These are phyloP conservation scores for Microplitis mediator DNA, from an alignment of 1,140 invertebrate genomes.

Conservation along the genomic window DNA sequence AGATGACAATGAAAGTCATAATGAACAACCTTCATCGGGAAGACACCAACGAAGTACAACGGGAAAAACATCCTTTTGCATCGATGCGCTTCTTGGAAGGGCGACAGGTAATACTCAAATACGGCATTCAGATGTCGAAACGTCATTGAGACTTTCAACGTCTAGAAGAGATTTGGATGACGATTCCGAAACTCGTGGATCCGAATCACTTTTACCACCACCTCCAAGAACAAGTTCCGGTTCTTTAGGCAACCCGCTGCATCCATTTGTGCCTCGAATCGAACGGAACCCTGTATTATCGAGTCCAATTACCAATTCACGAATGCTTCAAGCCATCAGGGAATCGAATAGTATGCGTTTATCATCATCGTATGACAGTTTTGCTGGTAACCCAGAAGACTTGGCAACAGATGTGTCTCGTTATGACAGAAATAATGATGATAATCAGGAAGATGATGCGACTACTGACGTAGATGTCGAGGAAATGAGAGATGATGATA, in stretches of 20 bases:
- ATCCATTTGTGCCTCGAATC: constrained; percentile 30
- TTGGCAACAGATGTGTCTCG: neutral
- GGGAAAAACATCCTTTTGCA: constrained; percentile 70
- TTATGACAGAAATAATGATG: constrained; percentile 10
- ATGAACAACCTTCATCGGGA: constrained; percentile 28
- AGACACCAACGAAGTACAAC: constrained; percentile 29
- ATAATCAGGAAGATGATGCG: constrained; percentile 24
- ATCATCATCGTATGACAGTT: constrained; percentile 6
- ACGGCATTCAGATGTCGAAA: constrained; percentile 56
- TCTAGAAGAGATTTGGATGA: constrained; percentile 26
- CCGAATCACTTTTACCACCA: neutral
- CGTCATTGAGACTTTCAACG: constrained; percentile 43
- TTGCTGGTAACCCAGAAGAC: neutral
- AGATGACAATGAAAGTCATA: constrained; percentile 29
- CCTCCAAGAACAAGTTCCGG: constrained; percentile 24
- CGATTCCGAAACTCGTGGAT: constrained; percentile 13
- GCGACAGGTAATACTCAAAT: constrained; percentile 37
- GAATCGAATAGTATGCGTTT: neutral
- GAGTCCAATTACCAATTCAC: neutral
- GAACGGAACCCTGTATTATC: neutral
- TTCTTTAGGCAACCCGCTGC: constrained; percentile 30
- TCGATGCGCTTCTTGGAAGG: constrained; percentile 68
- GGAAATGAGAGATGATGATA: constrained; percentile 31
- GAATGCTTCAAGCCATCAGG: constrained; percentile 24
- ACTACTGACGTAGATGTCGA: constrained; percentile 33